Evolutionary conservation across 2,888 invertebrate genomes (phyloP).

Genomic region (Conistra vaccinii): DNA sequence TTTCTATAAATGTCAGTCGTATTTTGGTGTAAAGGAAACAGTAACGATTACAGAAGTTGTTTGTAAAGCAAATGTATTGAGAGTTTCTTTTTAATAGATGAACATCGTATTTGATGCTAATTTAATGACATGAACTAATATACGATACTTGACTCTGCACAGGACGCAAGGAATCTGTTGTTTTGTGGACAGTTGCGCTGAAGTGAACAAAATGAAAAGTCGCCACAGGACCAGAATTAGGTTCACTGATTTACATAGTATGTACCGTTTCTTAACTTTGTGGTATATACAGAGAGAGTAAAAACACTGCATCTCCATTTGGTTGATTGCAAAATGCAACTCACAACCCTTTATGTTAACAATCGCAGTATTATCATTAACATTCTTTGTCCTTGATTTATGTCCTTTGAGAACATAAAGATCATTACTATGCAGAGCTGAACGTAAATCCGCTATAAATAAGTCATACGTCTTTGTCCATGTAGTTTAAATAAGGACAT

Average conservation of each 20-base stretch:
- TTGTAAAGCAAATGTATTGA: conserved; percentile 9
- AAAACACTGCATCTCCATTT: conserved; percentile 6
- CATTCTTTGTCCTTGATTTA: conserved; percentile 47
- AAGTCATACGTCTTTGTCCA: conserved; percentile 44
- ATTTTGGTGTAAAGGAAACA: conserved; percentile 18
- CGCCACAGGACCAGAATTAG: conserved; percentile 17
- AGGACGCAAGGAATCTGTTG: too few species aligned
- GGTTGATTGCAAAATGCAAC: conserved; percentile 7
- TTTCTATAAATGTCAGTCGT: conserved; percentile 19
- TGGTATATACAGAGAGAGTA: background rate
- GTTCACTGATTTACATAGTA: conserved; percentile 17
- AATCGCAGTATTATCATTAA: conserved; percentile 10
- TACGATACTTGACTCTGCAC: background rate
- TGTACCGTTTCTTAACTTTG: too few species aligned
- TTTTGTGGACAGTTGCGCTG: background rate
- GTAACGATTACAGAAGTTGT: conserved; percentile 14
- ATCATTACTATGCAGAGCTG: conserved; percentile 50
- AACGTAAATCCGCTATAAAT: conserved; percentile 44
- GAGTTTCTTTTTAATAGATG: background rate
- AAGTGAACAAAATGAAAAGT: conserved; percentile 13
- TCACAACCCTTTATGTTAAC: conserved; percentile 9
- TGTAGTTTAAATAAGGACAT: conserved; percentile 39
- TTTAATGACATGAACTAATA: background rate
- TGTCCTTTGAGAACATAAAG: conserved; percentile 24
- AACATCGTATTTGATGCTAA: background rate